These are phyloP conservation scores for Theristicus caerulescens DNA, from an alignment of 2,113 vertebrate genomes.

Conservation along the genomic window DNA sequence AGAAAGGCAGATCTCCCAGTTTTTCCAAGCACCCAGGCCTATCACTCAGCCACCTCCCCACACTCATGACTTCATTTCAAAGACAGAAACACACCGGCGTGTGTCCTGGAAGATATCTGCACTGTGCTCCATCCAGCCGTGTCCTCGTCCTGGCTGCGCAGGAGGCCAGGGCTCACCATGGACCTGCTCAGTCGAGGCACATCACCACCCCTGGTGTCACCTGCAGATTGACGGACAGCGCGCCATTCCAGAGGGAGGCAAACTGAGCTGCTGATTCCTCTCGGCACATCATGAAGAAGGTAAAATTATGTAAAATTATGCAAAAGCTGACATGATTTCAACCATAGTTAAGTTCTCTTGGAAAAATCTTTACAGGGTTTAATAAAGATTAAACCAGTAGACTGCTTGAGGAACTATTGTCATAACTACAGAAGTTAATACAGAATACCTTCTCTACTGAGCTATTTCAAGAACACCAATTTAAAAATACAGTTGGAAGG, in stretches of 20 bases:
- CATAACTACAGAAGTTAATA: neutral
- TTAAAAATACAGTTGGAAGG: neutral
- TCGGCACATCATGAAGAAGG: neutral
- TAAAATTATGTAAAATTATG: neutral
- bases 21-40: neutral
- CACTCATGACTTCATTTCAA: neutral
- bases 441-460: neutral
- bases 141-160: neutral
- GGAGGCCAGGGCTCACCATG: accelerated
- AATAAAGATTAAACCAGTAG: neutral
- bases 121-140: accelerated
- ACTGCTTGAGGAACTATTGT: neutral
- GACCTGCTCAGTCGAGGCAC: accelerated
- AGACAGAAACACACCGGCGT: neutral
- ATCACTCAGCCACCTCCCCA: neutral
- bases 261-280: neutral
- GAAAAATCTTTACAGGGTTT: neutral
- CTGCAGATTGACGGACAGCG: accelerated
- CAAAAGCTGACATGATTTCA: neutral
- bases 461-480: neutral
- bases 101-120: neutral
- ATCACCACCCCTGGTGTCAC: no score
- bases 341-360: neutral
- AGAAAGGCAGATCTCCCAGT: neutral
- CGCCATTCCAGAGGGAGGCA: accelerated